Evolutionary conservation across 2,113 vertebrate genomes (phyloP), one percentile per base, ranked within the genome.

Genomic region (Eolophus roseicapilla): DNA sequence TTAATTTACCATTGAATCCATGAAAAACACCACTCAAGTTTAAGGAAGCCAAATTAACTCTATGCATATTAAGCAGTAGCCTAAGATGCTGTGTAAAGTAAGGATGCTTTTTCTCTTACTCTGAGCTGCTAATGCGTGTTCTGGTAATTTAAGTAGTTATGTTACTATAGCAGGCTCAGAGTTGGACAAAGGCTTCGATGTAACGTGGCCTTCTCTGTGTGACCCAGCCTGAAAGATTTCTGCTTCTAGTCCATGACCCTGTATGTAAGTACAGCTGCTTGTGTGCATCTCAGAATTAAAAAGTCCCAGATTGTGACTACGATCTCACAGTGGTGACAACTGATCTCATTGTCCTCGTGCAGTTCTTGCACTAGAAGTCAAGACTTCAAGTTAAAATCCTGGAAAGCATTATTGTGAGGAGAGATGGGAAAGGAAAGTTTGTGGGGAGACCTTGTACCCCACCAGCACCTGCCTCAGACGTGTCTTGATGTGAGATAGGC

Each of bases 21-120:
- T 44, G 49, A 19, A 79, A 35, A 89, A 33, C 24, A 52, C 2
- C 14, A 20, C 19, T 37, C 33, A n/a, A 11, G 11, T 75, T 76
- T 15, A 33, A 39, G n/a, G 85, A 69, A 75, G 39, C 52, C 35
- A 43, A 8, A 82, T 67, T 21, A 79, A 50, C 21, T 53, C 67
- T 3, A 24, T 18, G 8, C 27, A 10, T 17, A 35, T 11, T 47
- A 60, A 75, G 16, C 0, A 0, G 19, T 19, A 29, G 50, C 52
- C 13, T 43, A 76, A 11, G 47, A 18, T 27, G 29, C 31, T 27
- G 4, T 28, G 24, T 25, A 17, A 70, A 25, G 31, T 46, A 24
- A 49, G 52, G 43, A 43, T 1, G 3, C 44, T 70, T 92, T 67
- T 90, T 59, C 28, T 49, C 20, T 19, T 37, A 3, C 21, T 74